Base-by-base conservation (phyloP, 2,797 vertebrate species). In the Pygocentrus nattereri region DNA sequence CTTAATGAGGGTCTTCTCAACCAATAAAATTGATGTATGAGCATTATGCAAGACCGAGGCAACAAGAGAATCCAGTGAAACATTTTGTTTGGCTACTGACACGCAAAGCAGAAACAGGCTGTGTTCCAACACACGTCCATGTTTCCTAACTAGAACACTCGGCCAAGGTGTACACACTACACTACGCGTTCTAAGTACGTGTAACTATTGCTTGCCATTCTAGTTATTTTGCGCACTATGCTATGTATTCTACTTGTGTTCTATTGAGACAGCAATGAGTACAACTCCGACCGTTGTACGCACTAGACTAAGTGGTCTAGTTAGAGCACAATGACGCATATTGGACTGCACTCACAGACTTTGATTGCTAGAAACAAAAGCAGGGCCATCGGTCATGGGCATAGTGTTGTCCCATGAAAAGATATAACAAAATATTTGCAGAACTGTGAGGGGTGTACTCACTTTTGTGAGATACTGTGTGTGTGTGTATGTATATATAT, bases 41-140 rank as follows among this genome's bases (percentile, higher is more conserved):
- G n/a, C n/a, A n/a, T 41, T 41, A 41, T 41, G 41, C 41, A 41
- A 41, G 41, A 41, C 41, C 5, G 41, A 16, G 47, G n/a, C 59
- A 41, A 58, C 56, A 7, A 1, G 25, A 18, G 10, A 85, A 91
- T 90, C 61, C 89, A n/a, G 88, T 0, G 78, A 90, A 88, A 88
- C 69, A 0, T 79, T 88, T 89, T 89, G 71, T 56, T 90, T 78
- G 92, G 82, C 90, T 89, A 83, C 30, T 13, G 27, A 64, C 34
- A 78, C 64, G 75, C 64, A 47, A 0, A 13, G 41, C 69, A 49
- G 31, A 34, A 79, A 85, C 1, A 0, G 50, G 72, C 16, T 54
- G 31, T 1, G 23, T 62, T 27, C 59, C 31, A 13, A 62, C 30
- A n/a, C 38, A 8, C 18, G 0, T 3, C 1, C 5, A 2, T 4